Base-by-base conservation (phyloP, 2,113 vertebrate genomes). In the Chaetodon auriga region DNA sequence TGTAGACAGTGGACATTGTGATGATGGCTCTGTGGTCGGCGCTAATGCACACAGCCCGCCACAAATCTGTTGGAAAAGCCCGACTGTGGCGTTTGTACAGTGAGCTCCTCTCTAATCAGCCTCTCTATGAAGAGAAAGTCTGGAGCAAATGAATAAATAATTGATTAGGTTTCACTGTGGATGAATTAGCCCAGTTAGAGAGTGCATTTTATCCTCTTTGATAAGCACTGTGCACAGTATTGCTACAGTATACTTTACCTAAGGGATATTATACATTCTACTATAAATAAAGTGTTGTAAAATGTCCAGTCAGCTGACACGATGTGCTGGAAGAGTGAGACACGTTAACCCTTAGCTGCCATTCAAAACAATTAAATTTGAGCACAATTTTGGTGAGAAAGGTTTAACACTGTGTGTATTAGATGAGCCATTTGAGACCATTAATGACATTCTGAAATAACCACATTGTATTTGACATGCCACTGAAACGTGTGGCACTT, bases 131-230 rank as follows among this genome's bases (percentile, higher is more conserved):
- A 76, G 75, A 75, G 81, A 75, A 70, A 71, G 55, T 43, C 84
- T 89, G 72, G 55, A 88, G 81, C 78, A 80, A 83, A 88, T 71
- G 70, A 46, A 87, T 92, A 66, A 91, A 92, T 92, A 84, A 90
- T 92, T 90, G 73, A 92, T 86, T 5, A 72, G 61, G 75, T 86
- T 87, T 87, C 68, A 84, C 65, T 84, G 72, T 74, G 53, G 80
- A 89, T 86, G 86, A 86, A 90, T 78, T 64, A 86, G 84, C 63
- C 78, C 78, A 51, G 78, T 86, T 87, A 66, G 68, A 82, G 64
- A 82, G 81, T 69, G 76, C 76, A 58, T 82, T 82, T 88, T 41
- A 68, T 68, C 41, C 69, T 43, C 75, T 85, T 43, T 68, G 73
- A 83, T 75, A 75, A 66, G 68, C 49, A 0, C 38, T 66, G 68